Percentiles rank a stretch among this genome's conserved stretches.
Conservation (phyloP, 2,797 vertebrate genomes). For the Tauraco hartlaubi region DNA sequence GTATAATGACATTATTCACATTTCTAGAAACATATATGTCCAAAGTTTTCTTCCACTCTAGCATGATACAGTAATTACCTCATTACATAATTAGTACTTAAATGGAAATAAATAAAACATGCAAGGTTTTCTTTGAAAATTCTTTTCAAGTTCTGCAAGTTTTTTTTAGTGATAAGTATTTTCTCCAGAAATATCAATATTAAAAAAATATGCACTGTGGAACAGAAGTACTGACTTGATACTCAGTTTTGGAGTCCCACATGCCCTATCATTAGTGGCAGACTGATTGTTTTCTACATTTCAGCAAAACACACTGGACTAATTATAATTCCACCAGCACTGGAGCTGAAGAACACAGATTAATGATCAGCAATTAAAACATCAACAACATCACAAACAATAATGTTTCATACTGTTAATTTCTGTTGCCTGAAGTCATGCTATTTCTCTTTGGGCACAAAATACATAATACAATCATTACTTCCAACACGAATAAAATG, state of each 20-base stretch:
- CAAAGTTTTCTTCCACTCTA: background rate
- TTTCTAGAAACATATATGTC: background rate
- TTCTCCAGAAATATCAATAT: constrained; percentile 5
- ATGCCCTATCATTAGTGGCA: constrained; percentile 64
- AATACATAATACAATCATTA: constrained; percentile 50
- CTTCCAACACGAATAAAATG: constrained; percentile 46
- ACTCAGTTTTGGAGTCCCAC: constrained; percentile 22
- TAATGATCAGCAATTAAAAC: constrained; percentile 68
- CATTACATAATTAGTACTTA: background rate
- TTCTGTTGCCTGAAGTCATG: constrained; percentile 55
- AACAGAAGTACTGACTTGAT: constrained; percentile 18
- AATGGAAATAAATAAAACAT: background rate
- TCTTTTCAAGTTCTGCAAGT: background rate
- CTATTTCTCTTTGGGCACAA: constrained; percentile 42
- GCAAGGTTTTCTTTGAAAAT: background rate
- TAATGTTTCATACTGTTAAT: constrained; percentile 60
- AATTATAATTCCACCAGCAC: constrained; percentile 65
- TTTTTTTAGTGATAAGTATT: background rate
- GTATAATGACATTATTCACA: background rate
- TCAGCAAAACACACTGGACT: constrained; percentile 64
- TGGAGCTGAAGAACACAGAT: constrained; percentile 50
- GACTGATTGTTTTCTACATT: constrained; percentile 57
- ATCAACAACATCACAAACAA: constrained; percentile 58
- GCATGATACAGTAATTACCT: background rate
- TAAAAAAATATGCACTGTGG: background rate